Base-by-base conservation (phyloP, 2,797 vertebrate species). In the Crax fasciolata region DNA sequence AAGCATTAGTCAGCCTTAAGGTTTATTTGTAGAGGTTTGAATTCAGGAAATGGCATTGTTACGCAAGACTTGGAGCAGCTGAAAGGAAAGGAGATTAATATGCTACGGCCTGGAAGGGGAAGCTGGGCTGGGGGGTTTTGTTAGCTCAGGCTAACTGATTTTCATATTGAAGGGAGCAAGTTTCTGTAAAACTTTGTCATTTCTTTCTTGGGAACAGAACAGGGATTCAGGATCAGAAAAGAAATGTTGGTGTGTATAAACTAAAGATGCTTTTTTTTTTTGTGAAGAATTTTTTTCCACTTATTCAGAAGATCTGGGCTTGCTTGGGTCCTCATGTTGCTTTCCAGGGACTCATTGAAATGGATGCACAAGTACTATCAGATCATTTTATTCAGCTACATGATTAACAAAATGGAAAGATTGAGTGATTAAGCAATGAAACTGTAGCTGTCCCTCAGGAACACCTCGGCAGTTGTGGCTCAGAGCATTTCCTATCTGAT, bases 1-100 rank as follows among this genome's bases (percentile, higher is more conserved):
- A 93, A 93, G 76, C 88, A 93, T 96, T 93, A 94, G 86, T 96
- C 68, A 91, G 87, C 88, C 87, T 94, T 84, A 91, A 73, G 84
- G 72, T 87, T 95, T 93, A 82, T 88, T 95, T 94, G 61, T 96
- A 68, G 75, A 81, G 84, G 93, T 95, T 93, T 95, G 80, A 78
- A 52, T 96, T 94, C 88, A 95, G 91, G 93, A 96, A 95, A 92
- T 87, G 67, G 35, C 77, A 80, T 90, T 94, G 87, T 96, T 97
- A 88, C 2, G 32, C 87, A 96, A 96, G 93, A 88, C 89, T 38
- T 89, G 66, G 67, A 91, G 48, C 71, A 93, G 89, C 87, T 89
- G 13, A 93, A 92, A 96, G 71, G 68, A 87, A 93, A 95, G 81
- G 59, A 89, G 89, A 94, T 97, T 95, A 96, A 68, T 92, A 87